phyloP scores from a whole-genome alignment of 2,888 invertebrate genomes.

The Pristionchus entomophagus region DNA sequence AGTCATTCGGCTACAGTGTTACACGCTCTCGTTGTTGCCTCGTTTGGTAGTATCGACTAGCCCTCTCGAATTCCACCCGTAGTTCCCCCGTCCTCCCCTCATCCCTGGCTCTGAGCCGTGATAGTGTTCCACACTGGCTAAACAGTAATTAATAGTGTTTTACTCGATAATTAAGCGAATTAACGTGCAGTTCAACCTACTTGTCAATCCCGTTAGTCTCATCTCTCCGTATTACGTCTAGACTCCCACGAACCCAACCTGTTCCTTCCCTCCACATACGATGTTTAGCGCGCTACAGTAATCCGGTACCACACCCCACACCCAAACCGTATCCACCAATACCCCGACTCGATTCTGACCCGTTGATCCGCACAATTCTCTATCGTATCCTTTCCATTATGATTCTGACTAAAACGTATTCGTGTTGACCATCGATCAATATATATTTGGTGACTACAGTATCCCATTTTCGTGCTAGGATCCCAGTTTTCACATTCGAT shows the following conservation, averaged over 20 bases:
- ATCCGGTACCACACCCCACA: constrained; percentile 43
- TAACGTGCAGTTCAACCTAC: constrained; percentile 10
- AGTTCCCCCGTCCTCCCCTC: not conserved
- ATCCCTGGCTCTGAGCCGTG: not conserved
- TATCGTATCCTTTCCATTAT: not conserved
- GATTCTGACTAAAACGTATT: not conserved
- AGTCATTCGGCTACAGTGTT: constrained; percentile 16
- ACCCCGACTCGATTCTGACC: constrained; percentile 21
- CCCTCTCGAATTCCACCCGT: not conserved
- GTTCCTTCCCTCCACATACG: not conserved
- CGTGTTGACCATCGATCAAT: not conserved
- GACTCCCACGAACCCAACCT: not conserved
- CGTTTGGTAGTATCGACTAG: constrained; percentile 10
- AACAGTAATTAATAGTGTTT: constrained; percentile 17
- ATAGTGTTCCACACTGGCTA: constrained; percentile 45
- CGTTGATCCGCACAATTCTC: not conserved
- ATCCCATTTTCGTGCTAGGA: constrained; percentile 28
- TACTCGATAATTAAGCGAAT: not conserved
- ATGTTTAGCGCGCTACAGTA: constrained; percentile 35
- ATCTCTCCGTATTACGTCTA: constrained; percentile 8
- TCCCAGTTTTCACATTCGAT: constrained; percentile 26
- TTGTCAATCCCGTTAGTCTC: constrained; percentile 24
- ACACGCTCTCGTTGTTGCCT: not conserved
- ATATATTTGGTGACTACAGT: constrained; percentile 38
- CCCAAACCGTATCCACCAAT: constrained; percentile 35